These are phyloP conservation scores for Rhincodon typus DNA, from an alignment of 2,797 vertebrate species.

Conservation along the genomic window DNA sequence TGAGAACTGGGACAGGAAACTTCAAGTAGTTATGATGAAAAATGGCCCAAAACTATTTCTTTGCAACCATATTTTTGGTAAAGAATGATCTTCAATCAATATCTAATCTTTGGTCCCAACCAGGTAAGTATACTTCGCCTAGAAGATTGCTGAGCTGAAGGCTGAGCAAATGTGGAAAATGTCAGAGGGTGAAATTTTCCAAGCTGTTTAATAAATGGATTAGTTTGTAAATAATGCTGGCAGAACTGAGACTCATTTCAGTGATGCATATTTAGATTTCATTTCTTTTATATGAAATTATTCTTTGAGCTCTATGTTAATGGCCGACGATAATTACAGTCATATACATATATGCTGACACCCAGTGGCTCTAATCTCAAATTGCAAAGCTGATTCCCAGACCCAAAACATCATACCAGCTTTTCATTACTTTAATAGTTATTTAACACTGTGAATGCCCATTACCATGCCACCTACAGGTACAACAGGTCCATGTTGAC, in stretches of 20 bases:
- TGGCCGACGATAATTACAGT: background rate
- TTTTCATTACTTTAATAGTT: background rate
- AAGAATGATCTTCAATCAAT: background rate
- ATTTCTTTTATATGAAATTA: background rate
- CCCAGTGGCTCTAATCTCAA: background rate
- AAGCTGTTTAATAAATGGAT: background rate
- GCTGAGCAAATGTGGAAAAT: background rate
- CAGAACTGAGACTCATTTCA: background rate
- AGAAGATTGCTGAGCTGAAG: background rate
- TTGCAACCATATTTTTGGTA: background rate
- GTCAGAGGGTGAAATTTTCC: background rate
- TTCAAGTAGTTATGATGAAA: background rate
- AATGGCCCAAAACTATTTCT: background rate
- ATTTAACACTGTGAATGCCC: background rate
- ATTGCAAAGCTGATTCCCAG: background rate
- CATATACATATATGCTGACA: background rate
- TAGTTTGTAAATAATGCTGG: background rate
- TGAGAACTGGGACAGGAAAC: background rate
- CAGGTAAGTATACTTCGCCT: background rate
- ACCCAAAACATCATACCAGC: background rate
- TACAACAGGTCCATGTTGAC: no score
- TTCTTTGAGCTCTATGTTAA: background rate
- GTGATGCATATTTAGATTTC: background rate
- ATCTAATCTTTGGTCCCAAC: background rate
- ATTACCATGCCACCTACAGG: background rate